phyloP scores from a whole-genome alignment of 2,888 invertebrate genomes.

The Amitus sp. region DNA sequence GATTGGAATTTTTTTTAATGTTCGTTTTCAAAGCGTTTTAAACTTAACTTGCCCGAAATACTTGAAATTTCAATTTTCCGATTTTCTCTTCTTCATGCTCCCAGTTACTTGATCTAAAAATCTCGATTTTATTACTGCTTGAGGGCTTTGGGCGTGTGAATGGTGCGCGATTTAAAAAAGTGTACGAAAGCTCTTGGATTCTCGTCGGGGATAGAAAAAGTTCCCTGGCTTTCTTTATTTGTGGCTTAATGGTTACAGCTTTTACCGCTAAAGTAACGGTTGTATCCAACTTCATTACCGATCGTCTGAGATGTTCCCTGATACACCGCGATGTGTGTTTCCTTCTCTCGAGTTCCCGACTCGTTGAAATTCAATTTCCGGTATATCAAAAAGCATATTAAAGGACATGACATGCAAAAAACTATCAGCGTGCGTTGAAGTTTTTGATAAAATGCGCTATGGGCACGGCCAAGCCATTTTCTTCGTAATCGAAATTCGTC shows the following conservation, averaged over 20 bases:
- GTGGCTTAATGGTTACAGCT: slow-evolving; percentile 7
- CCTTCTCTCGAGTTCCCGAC: background rate
- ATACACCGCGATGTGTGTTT: slow-evolving; percentile 12
- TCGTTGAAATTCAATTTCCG: slow-evolving; percentile 10
- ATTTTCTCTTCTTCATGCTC: background rate
- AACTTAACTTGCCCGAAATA: too few species aligned
- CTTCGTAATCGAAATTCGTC: too few species aligned
- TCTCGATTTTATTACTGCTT: too few species aligned
- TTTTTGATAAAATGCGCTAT: too few species aligned
- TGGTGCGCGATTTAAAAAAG: background rate
- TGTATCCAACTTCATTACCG: slow-evolving; percentile 21
- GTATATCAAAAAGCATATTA: background rate
- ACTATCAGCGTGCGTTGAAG: too few species aligned
- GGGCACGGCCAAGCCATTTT: too few species aligned
- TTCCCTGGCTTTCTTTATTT: background rate
- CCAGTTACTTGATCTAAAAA: too few species aligned
- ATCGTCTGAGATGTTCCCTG: slow-evolving; percentile 3
- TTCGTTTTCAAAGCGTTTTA: background rate
- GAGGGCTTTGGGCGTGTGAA: too few species aligned
- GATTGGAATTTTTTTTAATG: too few species aligned
- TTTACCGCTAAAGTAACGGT: slow-evolving; percentile 30
- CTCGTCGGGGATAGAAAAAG: background rate
- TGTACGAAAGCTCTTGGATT: background rate
- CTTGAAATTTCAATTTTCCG: background rate
- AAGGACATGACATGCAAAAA: too few species aligned